Percentiles rank a stretch among this genome's conserved stretches.
Conservation (phyloP, 2,888 invertebrate species). For the Luffia ferchaultella region DNA sequence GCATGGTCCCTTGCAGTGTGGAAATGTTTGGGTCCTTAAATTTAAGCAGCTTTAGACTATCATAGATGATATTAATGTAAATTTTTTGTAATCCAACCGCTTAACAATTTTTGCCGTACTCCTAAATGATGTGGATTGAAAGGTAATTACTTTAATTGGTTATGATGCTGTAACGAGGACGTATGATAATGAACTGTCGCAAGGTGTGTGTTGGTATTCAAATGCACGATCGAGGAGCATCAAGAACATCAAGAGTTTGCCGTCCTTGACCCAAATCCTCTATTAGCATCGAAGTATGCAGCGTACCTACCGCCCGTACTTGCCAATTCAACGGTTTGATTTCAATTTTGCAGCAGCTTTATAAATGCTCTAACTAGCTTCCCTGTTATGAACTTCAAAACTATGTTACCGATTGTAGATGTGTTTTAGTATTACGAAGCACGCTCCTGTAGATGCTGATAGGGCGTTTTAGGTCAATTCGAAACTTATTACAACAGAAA, state of each 20-base stretch:
- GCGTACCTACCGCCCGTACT: not conserved
- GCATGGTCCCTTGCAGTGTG: slow-evolving; percentile 62
- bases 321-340: not conserved
- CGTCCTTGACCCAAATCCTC: slow-evolving; percentile 50
- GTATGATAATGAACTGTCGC: slow-evolving; percentile 42
- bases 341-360: not conserved
- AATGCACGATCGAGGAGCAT: slow-evolving; percentile 67
- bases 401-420: slow-evolving; percentile 27
- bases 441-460: slow-evolving; percentile 64
- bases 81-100: slow-evolving; percentile 47
- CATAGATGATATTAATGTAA: slow-evolving; percentile 48
- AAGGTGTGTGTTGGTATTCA: slow-evolving; percentile 76
- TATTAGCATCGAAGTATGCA: slow-evolving; percentile 44
- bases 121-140: slow-evolving; percentile 62
- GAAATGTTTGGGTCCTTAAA: slow-evolving; percentile 36
- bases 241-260: slow-evolving; percentile 42
- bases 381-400: not conserved
- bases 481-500: not conserved
- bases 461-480: slow-evolving; percentile 54
- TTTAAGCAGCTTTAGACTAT: slow-evolving; percentile 46
- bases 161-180: slow-evolving; percentile 59
- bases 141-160: slow-evolving; percentile 64
- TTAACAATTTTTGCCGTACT: slow-evolving; percentile 55
- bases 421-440: slow-evolving; percentile 36
- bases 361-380: not conserved